Evolutionary conservation across 2,888 invertebrate species (phyloP), one percentile per base, ranked within the genome.

Genomic region (Anthrax anthrax): DNA sequence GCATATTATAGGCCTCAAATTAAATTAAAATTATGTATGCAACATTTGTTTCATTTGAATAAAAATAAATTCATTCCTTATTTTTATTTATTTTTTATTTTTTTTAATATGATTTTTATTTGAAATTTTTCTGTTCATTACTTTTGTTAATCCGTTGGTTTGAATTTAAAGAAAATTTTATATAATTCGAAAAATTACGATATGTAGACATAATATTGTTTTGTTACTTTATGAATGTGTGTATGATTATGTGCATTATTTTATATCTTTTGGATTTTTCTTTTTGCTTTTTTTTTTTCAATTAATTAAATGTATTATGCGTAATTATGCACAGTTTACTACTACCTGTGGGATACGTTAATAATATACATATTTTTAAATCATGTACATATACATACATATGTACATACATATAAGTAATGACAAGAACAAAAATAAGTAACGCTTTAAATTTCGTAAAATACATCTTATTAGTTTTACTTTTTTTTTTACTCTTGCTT

Each of bases 281-380:
- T 23, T 23, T 23, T 23, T 23, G 4, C 8, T 23, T 23, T 23
- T 23, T 23, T 23, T 23, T 23, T 23, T 23, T 23, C 23, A 23
- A 6, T 23, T 23, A 23, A 23, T 23, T 23, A 4, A 23, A 44
- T 39, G 32, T 32, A 6, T 44, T 39, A 39, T 44, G 44, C 44
- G 39, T 44, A 44, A 44, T 44, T 44, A 34, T 39, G 32, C 39
- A 39, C 39, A 39, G 44, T n/a, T n/a, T n/a, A n/a, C n/a, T n/a
- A 32, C 32, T 39, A 44, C 32, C 32, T 39, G 39, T 19, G 44
- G 39, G 44, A 39, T 44, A 39, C 32, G 39, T 39, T 44, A 39
- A 44, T 39, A 4, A 23, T 23, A n/a, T n/a, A n/a, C n/a, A n/a
- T n/a, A n/a, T n/a, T n/a, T n/a, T n/a, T n/a, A n/a, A n/a, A n/a